phyloP scores from a whole-genome alignment of 2,113 vertebrate species.

The Empidonax alnorum region DNA sequence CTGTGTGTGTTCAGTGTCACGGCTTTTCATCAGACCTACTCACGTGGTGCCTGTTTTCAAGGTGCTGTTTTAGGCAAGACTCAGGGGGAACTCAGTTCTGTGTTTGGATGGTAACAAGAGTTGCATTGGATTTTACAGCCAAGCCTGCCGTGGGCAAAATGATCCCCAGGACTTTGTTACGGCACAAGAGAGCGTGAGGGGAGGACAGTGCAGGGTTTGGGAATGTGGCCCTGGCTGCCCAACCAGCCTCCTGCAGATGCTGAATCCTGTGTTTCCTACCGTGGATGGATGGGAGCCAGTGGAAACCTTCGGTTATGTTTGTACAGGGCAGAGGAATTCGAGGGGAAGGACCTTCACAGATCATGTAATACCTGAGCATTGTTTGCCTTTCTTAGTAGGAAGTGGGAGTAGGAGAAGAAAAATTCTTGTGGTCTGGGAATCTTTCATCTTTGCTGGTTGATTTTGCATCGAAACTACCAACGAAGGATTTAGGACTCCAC shows the following conservation, averaged over 20 bases:
- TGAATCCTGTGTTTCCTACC: not conserved
- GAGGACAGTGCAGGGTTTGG: not conserved
- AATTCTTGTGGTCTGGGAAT: not conserved
- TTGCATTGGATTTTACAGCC: constrained; percentile 33
- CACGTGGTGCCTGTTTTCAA: constrained; percentile 35
- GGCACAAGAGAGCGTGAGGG: not conserved
- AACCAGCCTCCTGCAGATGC: not conserved
- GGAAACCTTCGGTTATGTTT: not conserved
- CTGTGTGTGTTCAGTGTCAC: not conserved
- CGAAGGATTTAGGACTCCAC: not conserved
- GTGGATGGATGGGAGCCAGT: not conserved
- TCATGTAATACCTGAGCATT: not conserved
- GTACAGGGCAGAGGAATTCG: not conserved
- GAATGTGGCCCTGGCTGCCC: not conserved
- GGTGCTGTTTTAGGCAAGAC: constrained; percentile 2
- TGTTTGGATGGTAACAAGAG: not conserved
- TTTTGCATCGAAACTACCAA: not conserved
- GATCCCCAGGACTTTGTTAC: constrained; percentile 42
- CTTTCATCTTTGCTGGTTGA: not conserved
- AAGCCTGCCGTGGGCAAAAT: constrained; percentile 2
- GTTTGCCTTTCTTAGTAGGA: not conserved
- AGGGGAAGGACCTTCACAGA: not conserved
- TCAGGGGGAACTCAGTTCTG: not conserved
- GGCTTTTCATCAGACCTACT: not conserved
- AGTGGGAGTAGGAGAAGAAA: not conserved